Percentiles rank a stretch among this genome's conserved stretches.
Conservation (phyloP, 2,113 vertebrate species). For the Grus americana region DNA sequence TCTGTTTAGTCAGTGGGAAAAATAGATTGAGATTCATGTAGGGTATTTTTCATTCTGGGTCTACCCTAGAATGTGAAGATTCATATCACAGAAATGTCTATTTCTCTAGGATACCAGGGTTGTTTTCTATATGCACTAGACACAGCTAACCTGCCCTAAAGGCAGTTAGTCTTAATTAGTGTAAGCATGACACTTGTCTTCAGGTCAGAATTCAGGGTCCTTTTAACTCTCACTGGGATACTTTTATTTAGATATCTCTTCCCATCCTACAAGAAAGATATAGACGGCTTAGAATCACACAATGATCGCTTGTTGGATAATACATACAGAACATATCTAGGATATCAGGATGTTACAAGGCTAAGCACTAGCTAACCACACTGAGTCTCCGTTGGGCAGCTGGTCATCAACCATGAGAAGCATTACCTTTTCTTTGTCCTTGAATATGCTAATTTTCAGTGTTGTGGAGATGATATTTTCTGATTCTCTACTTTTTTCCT, state of each 20-base stretch:
- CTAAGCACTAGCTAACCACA: background rate
- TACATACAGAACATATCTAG: background rate
- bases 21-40: background rate
- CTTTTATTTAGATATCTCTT: background rate
- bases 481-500: background rate
- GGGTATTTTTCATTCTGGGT: background rate
- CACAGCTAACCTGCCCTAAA: background rate
- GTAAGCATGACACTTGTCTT: background rate
- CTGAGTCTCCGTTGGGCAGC: background rate
- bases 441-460: background rate
- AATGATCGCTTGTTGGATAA: background rate
- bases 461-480: background rate
- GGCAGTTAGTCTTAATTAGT: background rate
- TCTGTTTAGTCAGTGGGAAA: background rate
- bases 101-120: background rate
- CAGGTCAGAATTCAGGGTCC: background rate
- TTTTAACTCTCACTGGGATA: background rate
- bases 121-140: background rate
- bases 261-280: background rate
- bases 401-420: too few species aligned
- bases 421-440: background rate
- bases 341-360: background rate
- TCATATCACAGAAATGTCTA: background rate
- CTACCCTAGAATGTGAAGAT: background rate
- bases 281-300: background rate